A percentile compares a stretch with the other conserved stretches of the same genome.
These are phyloP conservation scores for Amblyornis subalaris DNA, from an alignment of 2,113 vertebrate species.

Conservation along the genomic window DNA sequence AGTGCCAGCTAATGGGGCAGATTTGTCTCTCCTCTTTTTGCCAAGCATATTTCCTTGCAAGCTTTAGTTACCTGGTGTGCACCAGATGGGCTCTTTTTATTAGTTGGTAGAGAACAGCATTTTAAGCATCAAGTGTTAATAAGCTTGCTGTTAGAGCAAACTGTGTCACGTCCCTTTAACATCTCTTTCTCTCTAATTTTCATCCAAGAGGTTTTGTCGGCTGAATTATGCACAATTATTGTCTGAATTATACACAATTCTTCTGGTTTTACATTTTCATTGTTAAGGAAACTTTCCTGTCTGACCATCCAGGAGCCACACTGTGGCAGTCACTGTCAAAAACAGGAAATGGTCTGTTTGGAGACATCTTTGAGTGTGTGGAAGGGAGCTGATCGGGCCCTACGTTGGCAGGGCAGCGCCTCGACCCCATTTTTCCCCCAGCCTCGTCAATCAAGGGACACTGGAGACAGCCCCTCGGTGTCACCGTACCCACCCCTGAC, in stretches of 20 bases:
- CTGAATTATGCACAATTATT: not conserved
- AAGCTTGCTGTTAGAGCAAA: conserved; percentile 6
- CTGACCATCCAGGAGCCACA: not conserved
- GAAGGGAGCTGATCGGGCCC: too few relatives aligned
- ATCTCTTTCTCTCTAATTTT: not conserved
- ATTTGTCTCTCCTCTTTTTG: not conserved
- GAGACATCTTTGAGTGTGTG: too few relatives aligned
- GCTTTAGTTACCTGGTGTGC: not conserved
- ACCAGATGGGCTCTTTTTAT: conserved; percentile 14
- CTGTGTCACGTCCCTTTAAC: not conserved
- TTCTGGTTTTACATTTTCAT: not conserved
- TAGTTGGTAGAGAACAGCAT: not conserved
- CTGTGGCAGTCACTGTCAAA: not conserved
- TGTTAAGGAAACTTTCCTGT: not conserved
- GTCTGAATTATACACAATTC: not conserved
- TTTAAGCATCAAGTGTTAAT: conserved; percentile 19
- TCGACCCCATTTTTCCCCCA: too few relatives aligned
- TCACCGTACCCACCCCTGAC: too few relatives aligned
- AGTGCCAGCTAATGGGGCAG: not conserved
- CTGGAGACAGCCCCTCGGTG: too few relatives aligned
- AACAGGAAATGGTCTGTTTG: too few relatives aligned
- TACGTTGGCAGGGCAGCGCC: too few relatives aligned
- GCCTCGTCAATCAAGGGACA: too few relatives aligned
- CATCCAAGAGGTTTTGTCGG: not conserved
- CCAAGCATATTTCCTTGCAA: not conserved